phyloP scores from a whole-genome alignment of 2,888 invertebrate genomes.

The Cerastis rubricosa region DNA sequence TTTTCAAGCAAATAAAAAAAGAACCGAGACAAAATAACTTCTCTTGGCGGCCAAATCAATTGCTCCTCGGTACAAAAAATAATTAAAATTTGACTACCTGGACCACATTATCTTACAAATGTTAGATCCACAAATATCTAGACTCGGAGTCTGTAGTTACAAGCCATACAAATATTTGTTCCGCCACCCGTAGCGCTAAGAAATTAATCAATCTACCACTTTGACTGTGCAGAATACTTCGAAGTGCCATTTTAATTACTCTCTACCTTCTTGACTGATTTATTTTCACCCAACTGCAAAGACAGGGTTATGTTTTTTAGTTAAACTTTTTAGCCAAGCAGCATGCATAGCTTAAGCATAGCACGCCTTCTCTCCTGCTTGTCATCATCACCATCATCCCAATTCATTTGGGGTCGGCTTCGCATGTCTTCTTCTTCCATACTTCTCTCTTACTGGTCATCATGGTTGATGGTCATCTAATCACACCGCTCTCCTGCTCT shows the following conservation, averaged over 20 bases:
- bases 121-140: neutral
- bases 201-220: conserved; percentile 12
- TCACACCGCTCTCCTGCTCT: neutral
- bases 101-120: neutral
- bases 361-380: no score
- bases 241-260: conserved; percentile 5
- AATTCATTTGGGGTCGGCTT: no score
- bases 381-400: no score
- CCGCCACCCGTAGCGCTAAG: conserved; percentile 8
- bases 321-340: neutral
- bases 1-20: conserved; percentile 2
- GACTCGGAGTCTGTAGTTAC: neutral
- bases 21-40: conserved; percentile 2
- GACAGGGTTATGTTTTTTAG: neutral
- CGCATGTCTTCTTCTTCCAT: no score
- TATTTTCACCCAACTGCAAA: neutral
- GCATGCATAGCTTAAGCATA: no score
- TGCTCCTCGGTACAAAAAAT: neutral
- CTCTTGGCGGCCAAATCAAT: neutral
- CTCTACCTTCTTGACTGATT: neutral
- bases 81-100: neutral
- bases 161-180: neutral
- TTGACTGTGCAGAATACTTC: neutral
- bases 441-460: no score
- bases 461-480: no score